Conservation (phyloP, 2,888 invertebrate genomes). For the Gibbula magus region DNA sequence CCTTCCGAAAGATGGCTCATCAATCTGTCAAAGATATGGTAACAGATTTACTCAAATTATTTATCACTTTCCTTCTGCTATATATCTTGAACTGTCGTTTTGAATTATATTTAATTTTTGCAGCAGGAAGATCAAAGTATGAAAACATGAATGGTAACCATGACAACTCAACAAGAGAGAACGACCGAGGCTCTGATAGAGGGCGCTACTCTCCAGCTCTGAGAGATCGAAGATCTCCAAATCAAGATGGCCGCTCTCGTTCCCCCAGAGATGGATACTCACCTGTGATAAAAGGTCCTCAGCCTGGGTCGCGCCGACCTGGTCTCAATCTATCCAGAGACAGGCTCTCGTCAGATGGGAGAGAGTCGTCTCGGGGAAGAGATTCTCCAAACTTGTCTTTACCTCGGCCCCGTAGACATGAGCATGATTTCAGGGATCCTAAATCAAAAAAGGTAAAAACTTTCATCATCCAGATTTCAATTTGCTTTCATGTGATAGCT, state of each 20-base stretch:
- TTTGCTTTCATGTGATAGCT: too few species aligned
- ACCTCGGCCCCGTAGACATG: constrained; percentile 57
- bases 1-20: too few species aligned
- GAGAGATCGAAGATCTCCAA: neutral
- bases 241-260: neutral
- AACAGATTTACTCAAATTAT: too few species aligned
- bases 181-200: neutral
- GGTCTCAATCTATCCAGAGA: neutral
- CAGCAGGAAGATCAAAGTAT: neutral
- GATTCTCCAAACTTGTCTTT: constrained; percentile 47
- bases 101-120: too few species aligned
- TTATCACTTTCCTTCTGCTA: too few species aligned
- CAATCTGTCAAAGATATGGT: too few species aligned
- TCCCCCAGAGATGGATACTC: neutral
- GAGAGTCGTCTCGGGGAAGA: constrained; percentile 39
- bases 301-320: neutral
- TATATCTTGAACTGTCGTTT: too few species aligned
- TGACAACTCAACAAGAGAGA: neutral
- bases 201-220: neutral
- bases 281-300: neutral
- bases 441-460: constrained; percentile 57
- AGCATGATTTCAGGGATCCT: constrained; percentile 53
- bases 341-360: constrained; percentile 50
- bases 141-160: constrained; percentile 8
- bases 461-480: too few species aligned